phyloP scores from a whole-genome alignment of 2,797 vertebrate genomes.

The Hyperoplus lanceolatus region DNA sequence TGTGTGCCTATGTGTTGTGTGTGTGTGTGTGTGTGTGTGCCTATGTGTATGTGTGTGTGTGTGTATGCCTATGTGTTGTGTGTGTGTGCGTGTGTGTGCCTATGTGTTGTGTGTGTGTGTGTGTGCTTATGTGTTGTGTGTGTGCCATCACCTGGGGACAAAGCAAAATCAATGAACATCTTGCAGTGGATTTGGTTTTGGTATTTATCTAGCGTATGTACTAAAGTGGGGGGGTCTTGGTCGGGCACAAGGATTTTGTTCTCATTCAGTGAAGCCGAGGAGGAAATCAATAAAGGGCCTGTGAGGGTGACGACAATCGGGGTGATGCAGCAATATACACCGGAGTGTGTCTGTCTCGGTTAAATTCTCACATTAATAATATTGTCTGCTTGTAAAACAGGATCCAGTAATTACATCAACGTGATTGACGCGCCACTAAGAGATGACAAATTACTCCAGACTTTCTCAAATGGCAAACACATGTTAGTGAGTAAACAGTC shows the following conservation, averaged over 20 bases:
- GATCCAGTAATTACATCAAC: constrained; percentile 8
- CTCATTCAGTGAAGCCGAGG: constrained; percentile 39
- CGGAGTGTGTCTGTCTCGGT: constrained; percentile 6
- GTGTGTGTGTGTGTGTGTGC: constrained; percentile 52
- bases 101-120: constrained; percentile 47
- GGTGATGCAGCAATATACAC: constrained; percentile 27
- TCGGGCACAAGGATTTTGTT: constrained; percentile 63
- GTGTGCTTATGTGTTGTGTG: constrained; percentile 1
- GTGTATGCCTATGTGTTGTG: constrained; percentile 20
- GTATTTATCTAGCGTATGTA: constrained; percentile 70
- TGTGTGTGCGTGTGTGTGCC: constrained; percentile 42
- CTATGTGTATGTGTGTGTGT: constrained; percentile 16
- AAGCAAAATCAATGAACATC: constrained; percentile 75
- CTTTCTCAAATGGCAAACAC: too few relatives aligned
- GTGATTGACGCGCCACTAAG: too few relatives aligned
- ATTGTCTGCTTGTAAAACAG: not conserved
- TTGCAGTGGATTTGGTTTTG: constrained; percentile 66
- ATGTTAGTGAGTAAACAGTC: too few relatives aligned
- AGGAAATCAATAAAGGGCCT: constrained; percentile 63
- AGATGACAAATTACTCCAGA: too few relatives aligned
- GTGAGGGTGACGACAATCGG: constrained; percentile 48
- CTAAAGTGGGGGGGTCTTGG: constrained; percentile 42
- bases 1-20: constrained; percentile 27
- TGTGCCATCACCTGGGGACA: constrained; percentile 37
- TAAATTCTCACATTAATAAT: constrained; percentile 19